These are phyloP conservation scores for Bombus pascuorum DNA, from an alignment of 1,140 invertebrate genomes.

Conservation along the genomic window DNA sequence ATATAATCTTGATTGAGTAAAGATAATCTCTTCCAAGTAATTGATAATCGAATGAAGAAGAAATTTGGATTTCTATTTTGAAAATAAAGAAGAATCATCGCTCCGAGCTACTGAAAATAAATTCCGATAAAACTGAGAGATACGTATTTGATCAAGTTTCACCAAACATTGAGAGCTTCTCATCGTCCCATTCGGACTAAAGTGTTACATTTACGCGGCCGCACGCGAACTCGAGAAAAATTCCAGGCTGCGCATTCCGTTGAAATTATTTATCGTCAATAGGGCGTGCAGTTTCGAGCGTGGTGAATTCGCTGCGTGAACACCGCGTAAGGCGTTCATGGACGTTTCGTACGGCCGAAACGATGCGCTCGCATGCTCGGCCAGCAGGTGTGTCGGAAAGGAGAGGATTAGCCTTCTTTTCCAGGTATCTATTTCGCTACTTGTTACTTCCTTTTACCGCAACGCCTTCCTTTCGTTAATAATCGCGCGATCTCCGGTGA, in stretches of 20 bases:
- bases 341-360: constrained; percentile 9
- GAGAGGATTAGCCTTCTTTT: constrained; percentile 61
- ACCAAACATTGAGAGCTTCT: too few species aligned
- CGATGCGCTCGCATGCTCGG: constrained; percentile 50
- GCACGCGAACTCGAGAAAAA: neutral
- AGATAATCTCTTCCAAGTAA: too few species aligned
- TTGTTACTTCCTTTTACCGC: constrained; percentile 59
- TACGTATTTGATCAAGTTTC: neutral
- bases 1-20: too few species aligned
- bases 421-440: constrained; percentile 43
- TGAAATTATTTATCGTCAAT: constrained; percentile 6
- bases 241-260: constrained; percentile 19
- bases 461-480: constrained; percentile 66
- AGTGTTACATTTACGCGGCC: too few species aligned
- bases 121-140: neutral
- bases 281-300: constrained; percentile 4
- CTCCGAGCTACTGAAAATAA: neutral
- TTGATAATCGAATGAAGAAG: too few species aligned
- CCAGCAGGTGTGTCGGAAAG: constrained; percentile 57
- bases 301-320: constrained; percentile 2
- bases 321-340: neutral
- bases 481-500: constrained; percentile 54
- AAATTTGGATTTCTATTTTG: too few species aligned
- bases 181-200: neutral
- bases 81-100: neutral